phyloP scores from a whole-genome alignment of 2,888 invertebrate genomes.

The Pristionchus mayeri region DNA sequence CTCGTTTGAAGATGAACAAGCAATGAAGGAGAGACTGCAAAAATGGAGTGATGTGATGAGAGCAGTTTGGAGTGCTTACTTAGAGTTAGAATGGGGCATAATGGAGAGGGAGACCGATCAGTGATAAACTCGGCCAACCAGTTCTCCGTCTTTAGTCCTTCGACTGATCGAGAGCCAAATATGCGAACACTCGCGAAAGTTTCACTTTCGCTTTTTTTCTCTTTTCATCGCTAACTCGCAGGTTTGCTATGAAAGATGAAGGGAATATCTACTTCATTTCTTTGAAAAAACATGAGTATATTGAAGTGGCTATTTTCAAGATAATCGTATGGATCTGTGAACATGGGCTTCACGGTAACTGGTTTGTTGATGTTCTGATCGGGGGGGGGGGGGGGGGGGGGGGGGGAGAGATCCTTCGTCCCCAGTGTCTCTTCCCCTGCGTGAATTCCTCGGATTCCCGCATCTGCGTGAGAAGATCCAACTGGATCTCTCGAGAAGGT shows the following conservation, averaged over 20 bases:
- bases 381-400: too few species aligned
- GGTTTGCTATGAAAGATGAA: too few species aligned
- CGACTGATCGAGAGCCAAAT: not conserved
- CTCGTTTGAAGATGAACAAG: not conserved
- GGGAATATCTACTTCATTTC: not conserved
- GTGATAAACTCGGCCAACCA: constrained; percentile 16
- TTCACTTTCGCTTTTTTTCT: not conserved
- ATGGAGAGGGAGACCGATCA: not conserved
- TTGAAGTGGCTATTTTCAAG: too few species aligned
- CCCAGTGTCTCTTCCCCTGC: too few species aligned
- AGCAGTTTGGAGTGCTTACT: not conserved
- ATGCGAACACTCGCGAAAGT: not conserved
- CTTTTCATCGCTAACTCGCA: too few species aligned
- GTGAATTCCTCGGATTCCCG: constrained; percentile 7
- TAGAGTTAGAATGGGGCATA: not conserved
- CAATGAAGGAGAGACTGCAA: not conserved
- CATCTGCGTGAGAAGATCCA: constrained; percentile 15
- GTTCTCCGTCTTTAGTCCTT: constrained; percentile 1
- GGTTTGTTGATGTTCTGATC: not conserved
- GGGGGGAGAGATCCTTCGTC: too few species aligned
- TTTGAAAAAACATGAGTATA: too few species aligned
- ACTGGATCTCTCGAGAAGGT: constrained; percentile 23
- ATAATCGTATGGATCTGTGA: too few species aligned
- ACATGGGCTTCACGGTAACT: too few species aligned
- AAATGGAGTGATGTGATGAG: not conserved